Percentiles rank a stretch among this genome's conserved stretches.
These are phyloP conservation scores for Forbesichthys agassizii DNA, from an alignment of 2,113 vertebrate species.

Conservation along the genomic window DNA sequence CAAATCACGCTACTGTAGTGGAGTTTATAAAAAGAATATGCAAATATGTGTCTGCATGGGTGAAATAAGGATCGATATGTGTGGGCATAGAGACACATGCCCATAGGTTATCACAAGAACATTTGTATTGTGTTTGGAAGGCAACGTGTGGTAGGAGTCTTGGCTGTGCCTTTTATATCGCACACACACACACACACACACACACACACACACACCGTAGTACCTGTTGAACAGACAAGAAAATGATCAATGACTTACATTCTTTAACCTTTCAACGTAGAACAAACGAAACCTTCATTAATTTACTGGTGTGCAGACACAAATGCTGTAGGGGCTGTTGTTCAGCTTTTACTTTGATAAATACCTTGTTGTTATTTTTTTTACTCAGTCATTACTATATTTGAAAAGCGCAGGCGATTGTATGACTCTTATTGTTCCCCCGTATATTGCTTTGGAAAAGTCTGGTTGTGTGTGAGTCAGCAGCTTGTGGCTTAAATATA, in stretches of 20 bases:
- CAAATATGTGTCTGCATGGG: slow-evolving; percentile 43
- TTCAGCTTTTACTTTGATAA: neutral
- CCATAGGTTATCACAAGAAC: neutral
- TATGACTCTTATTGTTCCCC: slow-evolving; percentile 44
- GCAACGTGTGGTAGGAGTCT: slow-evolving; percentile 47
- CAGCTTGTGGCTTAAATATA: slow-evolving; percentile 72
- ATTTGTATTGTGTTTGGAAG: slow-evolving; percentile 18
- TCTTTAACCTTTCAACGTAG: neutral
- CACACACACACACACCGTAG: too few relatives aligned
- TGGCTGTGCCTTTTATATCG: slow-evolving; percentile 37
- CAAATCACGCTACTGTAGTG: slow-evolving; percentile 8
- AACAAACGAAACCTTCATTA: slow-evolving; percentile 21
- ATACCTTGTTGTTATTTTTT: neutral
- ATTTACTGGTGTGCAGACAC: slow-evolving; percentile 7
- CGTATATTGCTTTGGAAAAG: slow-evolving; percentile 33
- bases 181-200: slow-evolving; percentile 11
- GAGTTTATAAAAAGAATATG: slow-evolving; percentile 14
- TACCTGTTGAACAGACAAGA: neutral
- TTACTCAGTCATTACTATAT: slow-evolving; percentile 6
- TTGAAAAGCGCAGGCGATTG: slow-evolving; percentile 16
- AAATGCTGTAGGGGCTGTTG: neutral
- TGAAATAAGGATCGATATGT: slow-evolving; percentile 45
- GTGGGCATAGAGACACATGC: slow-evolving; percentile 20
- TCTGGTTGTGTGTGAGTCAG: slow-evolving; percentile 69
- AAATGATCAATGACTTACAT: slow-evolving; percentile 34